phyloP scores from a whole-genome alignment of 2,888 invertebrate species.

The Kuschelorhynchus macadamiae region DNA sequence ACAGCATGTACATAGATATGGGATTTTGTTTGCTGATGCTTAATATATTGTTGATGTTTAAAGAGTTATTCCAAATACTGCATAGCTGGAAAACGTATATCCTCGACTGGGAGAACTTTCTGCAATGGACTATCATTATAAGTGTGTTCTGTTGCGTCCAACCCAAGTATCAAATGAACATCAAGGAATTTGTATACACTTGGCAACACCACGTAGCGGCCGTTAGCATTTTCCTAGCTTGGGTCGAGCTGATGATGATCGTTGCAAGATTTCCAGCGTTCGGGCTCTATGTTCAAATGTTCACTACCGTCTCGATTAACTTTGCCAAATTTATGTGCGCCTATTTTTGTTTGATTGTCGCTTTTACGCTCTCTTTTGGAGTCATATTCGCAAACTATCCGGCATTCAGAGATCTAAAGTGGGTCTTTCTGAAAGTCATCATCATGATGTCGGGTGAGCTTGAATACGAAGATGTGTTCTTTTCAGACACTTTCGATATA shows the following conservation, averaged over 20 bases:
- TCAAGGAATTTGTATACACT: conserved; percentile 64
- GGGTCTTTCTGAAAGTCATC: conserved; percentile 81
- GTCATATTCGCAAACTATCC: conserved; percentile 85
- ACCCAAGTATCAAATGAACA: conserved; percentile 55
- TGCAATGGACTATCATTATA: conserved; percentile 84
- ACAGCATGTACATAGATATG: conserved; percentile 55
- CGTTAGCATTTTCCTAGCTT: conserved; percentile 83
- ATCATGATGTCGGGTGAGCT: conserved; percentile 93
- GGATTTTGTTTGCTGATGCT: conserved; percentile 77
- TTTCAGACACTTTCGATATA: conserved; percentile 68
- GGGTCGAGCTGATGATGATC: conserved; percentile 89
- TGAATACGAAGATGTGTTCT: conserved; percentile 89
- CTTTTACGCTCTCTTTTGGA: conserved; percentile 86
- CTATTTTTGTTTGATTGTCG: conserved; percentile 84
- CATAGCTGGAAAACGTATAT: conserved; percentile 81
- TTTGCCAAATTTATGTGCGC: conserved; percentile 86
- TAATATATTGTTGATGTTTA: conserved; percentile 76
- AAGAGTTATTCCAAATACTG: conserved; percentile 85
- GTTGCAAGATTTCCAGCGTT: conserved; percentile 89
- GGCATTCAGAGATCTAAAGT: conserved; percentile 77
- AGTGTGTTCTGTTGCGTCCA: conserved; percentile 80
- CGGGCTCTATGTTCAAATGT: conserved; percentile 90
- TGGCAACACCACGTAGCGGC: conserved; percentile 90
- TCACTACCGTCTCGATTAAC: conserved; percentile 86
- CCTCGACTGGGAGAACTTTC: conserved; percentile 87